These are phyloP conservation scores for Jaculus jaculus DNA, from an alignment of 2,113 vertebrate species.

Conservation along the genomic window DNA sequence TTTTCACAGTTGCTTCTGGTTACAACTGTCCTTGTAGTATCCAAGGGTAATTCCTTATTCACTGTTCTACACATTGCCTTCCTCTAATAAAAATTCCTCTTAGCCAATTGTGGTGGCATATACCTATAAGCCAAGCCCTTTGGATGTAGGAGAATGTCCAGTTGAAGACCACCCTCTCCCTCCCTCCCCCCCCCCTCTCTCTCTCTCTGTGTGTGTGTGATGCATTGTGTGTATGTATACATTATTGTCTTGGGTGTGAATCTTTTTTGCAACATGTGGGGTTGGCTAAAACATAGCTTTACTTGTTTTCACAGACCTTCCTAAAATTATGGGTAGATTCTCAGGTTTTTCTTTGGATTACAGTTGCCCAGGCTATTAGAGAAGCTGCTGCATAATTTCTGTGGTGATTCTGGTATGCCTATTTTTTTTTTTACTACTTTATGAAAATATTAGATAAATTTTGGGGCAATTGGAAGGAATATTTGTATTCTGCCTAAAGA, in stretches of 20 bases:
- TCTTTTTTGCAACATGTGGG: slow-evolving; percentile 33
- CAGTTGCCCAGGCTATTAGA: slow-evolving; percentile 5
- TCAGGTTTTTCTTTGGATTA: slow-evolving; percentile 25
- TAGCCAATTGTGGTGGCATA: background rate
- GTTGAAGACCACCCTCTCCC: background rate
- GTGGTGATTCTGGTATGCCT: background rate
- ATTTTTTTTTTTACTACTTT: slow-evolving; percentile 53
- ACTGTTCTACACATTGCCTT: background rate
- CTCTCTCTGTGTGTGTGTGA: background rate
- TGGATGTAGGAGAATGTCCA: background rate
- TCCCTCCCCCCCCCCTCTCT: background rate
- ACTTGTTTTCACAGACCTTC: slow-evolving; percentile 41
- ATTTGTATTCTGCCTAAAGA: slow-evolving; percentile 12
- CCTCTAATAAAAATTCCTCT: background rate
- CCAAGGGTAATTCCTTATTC: background rate
- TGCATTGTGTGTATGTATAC: background rate
- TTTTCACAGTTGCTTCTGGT: slow-evolving; percentile 41
- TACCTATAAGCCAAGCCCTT: background rate
- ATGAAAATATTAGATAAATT: slow-evolving; percentile 36
- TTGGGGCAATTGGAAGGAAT: background rate
- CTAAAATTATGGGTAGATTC: slow-evolving; percentile 27
- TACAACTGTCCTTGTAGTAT: background rate
- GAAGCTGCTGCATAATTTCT: slow-evolving; percentile 31
- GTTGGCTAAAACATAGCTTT: slow-evolving; percentile 10
- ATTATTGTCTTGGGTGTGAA: background rate